Percentiles rank a stretch among this genome's conserved stretches.
Evolutionary conservation across 2,113 vertebrate genomes (phyloP).

Genomic region (Serinus canaria): DNA sequence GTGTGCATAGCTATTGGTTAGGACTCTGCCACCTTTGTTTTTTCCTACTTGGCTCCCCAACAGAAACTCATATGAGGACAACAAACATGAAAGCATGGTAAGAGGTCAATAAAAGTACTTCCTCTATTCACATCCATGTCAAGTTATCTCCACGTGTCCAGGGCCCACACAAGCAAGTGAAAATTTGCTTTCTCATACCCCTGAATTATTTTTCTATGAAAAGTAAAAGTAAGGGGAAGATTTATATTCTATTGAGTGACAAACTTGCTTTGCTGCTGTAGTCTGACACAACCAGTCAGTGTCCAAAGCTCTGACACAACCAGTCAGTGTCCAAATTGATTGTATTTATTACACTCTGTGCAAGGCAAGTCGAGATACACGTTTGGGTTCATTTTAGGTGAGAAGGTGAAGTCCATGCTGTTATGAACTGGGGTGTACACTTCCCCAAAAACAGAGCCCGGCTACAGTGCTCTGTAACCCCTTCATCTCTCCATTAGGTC

Average conservation of each 20-base stretch:
- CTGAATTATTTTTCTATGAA: neutral
- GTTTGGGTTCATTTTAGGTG: neutral
- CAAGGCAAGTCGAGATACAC: neutral
- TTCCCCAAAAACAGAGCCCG: neutral
- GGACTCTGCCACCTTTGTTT: neutral
- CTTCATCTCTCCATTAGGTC: neutral
- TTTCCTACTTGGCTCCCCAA: neutral
- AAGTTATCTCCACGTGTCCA: neutral
- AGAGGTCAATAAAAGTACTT: neutral
- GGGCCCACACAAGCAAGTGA: neutral
- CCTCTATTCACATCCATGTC: neutral
- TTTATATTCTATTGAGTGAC: neutral
- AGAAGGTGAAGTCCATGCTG: neutral
- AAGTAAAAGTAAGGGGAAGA: conserved; percentile 5
- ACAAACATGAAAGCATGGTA: neutral
- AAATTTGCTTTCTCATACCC: conserved; percentile 6
- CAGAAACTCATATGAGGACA: neutral
- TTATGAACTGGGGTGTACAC: no score
- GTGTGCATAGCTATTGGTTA: neutral
- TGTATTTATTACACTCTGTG: neutral
- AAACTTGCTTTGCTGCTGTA: neutral
- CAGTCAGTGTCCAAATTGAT: neutral
- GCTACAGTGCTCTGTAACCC: rapidly evolving
- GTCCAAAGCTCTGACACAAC: neutral
- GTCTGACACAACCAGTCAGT: neutral